phyloP scores from a whole-genome alignment of 2,888 invertebrate species.

The Rhabditophanes sp. region DNA sequence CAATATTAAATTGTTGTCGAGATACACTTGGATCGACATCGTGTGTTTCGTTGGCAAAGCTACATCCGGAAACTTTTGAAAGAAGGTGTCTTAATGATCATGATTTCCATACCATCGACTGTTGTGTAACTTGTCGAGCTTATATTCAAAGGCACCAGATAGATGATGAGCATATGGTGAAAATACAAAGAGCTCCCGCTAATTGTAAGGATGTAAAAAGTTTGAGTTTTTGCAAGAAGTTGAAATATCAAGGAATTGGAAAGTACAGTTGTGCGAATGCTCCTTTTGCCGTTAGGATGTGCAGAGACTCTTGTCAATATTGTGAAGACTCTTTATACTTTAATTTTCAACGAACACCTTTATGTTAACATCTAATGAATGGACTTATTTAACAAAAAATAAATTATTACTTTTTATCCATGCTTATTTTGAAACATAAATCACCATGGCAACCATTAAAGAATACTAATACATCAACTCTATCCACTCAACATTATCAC shows the following conservation, averaged over 20 bases:
- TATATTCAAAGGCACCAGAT: slow-evolving; percentile 25
- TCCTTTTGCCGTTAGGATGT: slow-evolving; percentile 25
- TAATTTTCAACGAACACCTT: too few relatives aligned
- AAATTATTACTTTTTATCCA: too few relatives aligned
- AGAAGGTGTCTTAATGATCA: slow-evolving; percentile 23
- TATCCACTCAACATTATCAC: too few relatives aligned
- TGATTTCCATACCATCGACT: slow-evolving; percentile 26
- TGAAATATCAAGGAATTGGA: slow-evolving; percentile 24
- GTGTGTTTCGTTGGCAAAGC: slow-evolving; percentile 19
- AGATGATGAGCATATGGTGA: slow-evolving; percentile 17
- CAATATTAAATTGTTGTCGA: slow-evolving; percentile 25
- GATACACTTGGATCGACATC: slow-evolving; percentile 25
- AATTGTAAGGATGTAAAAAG: slow-evolving; percentile 25
- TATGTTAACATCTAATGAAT: too few relatives aligned
- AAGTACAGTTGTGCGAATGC: slow-evolving; percentile 25
- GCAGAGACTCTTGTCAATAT: slow-evolving; percentile 25
- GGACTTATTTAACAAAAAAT: too few relatives aligned
- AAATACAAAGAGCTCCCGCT: slow-evolving; percentile 16
- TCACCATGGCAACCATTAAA: too few relatives aligned
- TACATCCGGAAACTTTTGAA: slow-evolving; percentile 22
- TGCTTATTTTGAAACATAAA: too few relatives aligned
- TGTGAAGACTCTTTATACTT: slow-evolving; percentile 25
- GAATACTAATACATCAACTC: too few relatives aligned
- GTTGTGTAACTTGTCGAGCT: slow-evolving; percentile 22
- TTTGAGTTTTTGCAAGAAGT: slow-evolving; percentile 20